Evolutionary conservation across 2,113 vertebrate genomes (phyloP), one percentile per base, ranked within the genome.

Genomic region (Limnothrissa miodon): DNA sequence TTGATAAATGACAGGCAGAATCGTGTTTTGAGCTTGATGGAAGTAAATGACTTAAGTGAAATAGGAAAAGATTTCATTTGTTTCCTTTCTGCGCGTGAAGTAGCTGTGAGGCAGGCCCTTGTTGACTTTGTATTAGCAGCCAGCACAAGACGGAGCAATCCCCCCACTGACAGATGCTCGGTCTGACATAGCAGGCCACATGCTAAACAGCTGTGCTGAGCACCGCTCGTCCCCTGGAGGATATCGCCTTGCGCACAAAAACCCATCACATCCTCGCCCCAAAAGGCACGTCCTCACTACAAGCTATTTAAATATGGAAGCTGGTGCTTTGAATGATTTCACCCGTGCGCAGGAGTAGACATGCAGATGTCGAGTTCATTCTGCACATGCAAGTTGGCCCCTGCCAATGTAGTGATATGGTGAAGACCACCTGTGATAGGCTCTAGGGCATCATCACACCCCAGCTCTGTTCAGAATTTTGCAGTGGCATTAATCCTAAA

Each of bases 131-230:
- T 33, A 36, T 17, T 74, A 33, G 11, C 66, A 74, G 11, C 66
- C 33, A 17, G 36, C 29, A 74, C 29, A 33, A 74, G 66, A 74
- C 29, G 36, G 33, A 33, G 10, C 66, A 33, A 74, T 36, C 11
- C 66, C 66, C 66, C 66, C 5, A 29, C 25, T 74, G 66, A 74
- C 66, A 39, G 29, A 74, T 36, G 33, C 10, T 17, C 29, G 36
- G 66, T 74, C 66, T 74, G 66, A 36, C 29, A 74, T 74, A 33
- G 29, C 66, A 74, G 66, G 66, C 29, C 33, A 74, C 66, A 36
- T 74, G 66, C 66, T 74, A 4, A 74, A 74, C 66, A 74, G 66
- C 66, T 74, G 66, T 36, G 66, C 25, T 36, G 66, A 74, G 36
- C 66, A 74, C 42, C 6, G 42, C 42, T 4, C 66, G 17, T 11